A percentile compares a stretch with the other conserved stretches of the same genome.
phyloP scores from a whole-genome alignment of 2,888 invertebrate species.

The Patella depressa region DNA sequence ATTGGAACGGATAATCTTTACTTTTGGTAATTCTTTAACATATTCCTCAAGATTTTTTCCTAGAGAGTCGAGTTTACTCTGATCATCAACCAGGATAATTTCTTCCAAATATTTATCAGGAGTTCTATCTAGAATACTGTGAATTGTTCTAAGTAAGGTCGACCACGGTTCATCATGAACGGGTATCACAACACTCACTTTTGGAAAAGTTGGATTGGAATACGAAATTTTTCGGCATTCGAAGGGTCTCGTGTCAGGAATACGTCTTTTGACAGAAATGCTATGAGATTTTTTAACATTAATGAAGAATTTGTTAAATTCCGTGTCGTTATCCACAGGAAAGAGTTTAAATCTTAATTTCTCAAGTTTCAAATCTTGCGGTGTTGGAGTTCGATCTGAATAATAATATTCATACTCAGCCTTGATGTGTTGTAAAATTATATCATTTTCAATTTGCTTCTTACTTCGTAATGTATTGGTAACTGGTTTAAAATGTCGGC shows the following conservation, averaged over 20 bases:
- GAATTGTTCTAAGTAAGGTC: constrained; percentile 23
- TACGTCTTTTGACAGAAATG: constrained; percentile 13
- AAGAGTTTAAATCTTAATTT: not conserved
- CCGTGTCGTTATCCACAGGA: not conserved
- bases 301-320: constrained; percentile 18
- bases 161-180: constrained; percentile 31
- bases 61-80: constrained; percentile 20
- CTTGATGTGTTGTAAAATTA: not conserved
- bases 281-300: constrained; percentile 20
- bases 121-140: constrained; percentile 23
- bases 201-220: constrained; percentile 19
- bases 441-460: not conserved
- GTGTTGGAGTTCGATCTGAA: not conserved
- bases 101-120: constrained; percentile 19
- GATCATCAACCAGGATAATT: constrained; percentile 28
- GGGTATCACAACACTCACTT: constrained; percentile 27
- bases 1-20: constrained; percentile 14
- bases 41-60: constrained; percentile 16
- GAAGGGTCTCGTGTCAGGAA: constrained; percentile 21
- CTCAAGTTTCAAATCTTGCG: too few species aligned
- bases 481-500: too few species aligned
- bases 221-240: constrained; percentile 18
- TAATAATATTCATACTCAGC: constrained; percentile 5
- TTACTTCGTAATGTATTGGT: too few species aligned
- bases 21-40: constrained; percentile 18